Conservation (phyloP, 2,888 invertebrate species). For the Siphlonurus alternatus region DNA sequence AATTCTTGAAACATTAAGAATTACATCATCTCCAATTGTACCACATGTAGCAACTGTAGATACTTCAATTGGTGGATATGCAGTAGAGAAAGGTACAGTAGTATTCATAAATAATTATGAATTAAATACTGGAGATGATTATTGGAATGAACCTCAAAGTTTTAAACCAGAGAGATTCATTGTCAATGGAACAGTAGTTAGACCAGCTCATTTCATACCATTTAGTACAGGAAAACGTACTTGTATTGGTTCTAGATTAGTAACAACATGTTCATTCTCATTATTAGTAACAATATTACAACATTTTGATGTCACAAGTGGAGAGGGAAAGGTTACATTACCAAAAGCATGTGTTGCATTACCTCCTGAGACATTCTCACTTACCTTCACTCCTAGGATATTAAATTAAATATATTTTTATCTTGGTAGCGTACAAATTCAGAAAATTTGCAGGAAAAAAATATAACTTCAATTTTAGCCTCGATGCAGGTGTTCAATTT, state of each 20-base stretch:
- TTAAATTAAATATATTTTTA: neutral
- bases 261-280: slow-evolving; percentile 58
- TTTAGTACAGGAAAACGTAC: slow-evolving; percentile 78
- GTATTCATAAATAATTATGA: slow-evolving; percentile 73
- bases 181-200: slow-evolving; percentile 30
- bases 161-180: slow-evolving; percentile 66
- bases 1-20: slow-evolving; percentile 59
- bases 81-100: slow-evolving; percentile 57
- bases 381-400: slow-evolving; percentile 20
- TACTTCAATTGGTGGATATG: slow-evolving; percentile 47
- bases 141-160: slow-evolving; percentile 52
- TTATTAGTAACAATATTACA: slow-evolving; percentile 54
- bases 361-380: slow-evolving; percentile 50
- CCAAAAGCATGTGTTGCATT: slow-evolving; percentile 55
- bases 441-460: too few relatives aligned
- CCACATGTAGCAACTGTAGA: slow-evolving; percentile 74
- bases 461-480: too few relatives aligned
- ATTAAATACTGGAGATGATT: slow-evolving; percentile 51
- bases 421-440: too few relatives aligned
- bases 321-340: slow-evolving; percentile 32
- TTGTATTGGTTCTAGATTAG: slow-evolving; percentile 63
- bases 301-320: slow-evolving; percentile 41
- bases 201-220: slow-evolving; percentile 58
- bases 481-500: too few relatives aligned
- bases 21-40: slow-evolving; percentile 73